phyloP scores from a whole-genome alignment of 2,113 vertebrate species.

The Ciconia boyciana region DNA sequence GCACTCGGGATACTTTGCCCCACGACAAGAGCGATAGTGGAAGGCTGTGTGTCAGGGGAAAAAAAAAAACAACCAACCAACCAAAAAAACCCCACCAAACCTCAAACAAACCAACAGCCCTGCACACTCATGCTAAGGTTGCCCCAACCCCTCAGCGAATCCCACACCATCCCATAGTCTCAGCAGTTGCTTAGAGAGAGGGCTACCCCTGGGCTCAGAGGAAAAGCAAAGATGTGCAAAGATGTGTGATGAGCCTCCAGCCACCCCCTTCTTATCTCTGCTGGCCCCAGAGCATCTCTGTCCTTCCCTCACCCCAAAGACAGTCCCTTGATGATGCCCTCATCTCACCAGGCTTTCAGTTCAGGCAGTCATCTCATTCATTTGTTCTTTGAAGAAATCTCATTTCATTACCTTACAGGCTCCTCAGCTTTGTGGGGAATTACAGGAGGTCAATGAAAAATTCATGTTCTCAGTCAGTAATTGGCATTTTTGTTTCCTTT shows the following conservation, averaged over 20 bases:
- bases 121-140: not conserved
- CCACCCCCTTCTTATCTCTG: not conserved
- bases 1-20: not conserved
- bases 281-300: not conserved
- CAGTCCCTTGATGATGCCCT: not conserved
- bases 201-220: not conserved
- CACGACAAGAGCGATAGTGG: not conserved
- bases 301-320: not conserved
- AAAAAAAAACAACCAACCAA: too few relatives aligned
- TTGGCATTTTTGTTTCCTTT: constrained; percentile 29
- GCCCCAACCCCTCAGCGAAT: not conserved
- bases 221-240: not conserved
- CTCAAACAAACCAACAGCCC: not conserved
- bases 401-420: constrained; percentile 29
- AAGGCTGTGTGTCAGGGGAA: not conserved
- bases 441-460: constrained; percentile 57
- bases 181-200: not conserved
- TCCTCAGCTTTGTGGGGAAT: constrained; percentile 33
- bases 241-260: not conserved
- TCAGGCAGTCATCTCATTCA: not conserved
- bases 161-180: not conserved
- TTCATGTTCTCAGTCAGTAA: constrained; percentile 47
- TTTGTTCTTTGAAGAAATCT: constrained; percentile 23
- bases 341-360: not conserved
- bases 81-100: too few relatives aligned